Conservation (phyloP, 2,113 vertebrate species). For the Falco punctatus region DNA sequence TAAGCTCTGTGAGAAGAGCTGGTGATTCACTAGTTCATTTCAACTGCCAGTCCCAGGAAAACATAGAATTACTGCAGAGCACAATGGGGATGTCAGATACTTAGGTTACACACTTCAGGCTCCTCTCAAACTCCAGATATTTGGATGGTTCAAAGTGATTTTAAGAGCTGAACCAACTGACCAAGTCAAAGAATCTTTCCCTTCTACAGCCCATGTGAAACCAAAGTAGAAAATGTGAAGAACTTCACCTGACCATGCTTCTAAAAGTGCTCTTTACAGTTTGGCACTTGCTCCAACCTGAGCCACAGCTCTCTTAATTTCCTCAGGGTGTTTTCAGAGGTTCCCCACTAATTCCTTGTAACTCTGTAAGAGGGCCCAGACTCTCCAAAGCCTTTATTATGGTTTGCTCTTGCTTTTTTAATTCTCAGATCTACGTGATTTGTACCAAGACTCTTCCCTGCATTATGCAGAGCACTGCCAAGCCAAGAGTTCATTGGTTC, state of each 20-base stretch:
- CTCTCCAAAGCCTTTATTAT: not conserved
- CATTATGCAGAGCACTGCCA: not conserved
- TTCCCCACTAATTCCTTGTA: not conserved
- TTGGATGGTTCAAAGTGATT: not conserved
- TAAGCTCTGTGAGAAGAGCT: not conserved
- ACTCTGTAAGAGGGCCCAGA: not conserved
- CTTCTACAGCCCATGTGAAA: not conserved
- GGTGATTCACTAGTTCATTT: not conserved
- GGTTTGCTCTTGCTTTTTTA: not conserved
- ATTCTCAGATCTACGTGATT: not conserved
- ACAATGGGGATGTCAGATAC: not conserved
- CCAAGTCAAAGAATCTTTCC: not conserved
- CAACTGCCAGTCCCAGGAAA: not conserved
- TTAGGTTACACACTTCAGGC: fast-evolving
- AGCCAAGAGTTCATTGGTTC: conserved; percentile 5
- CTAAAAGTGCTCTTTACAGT: not conserved
- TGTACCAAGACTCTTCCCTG: not conserved
- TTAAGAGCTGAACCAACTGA: not conserved
- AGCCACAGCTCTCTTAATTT: not conserved
- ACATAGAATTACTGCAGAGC: not conserved
- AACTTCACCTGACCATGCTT: not conserved
- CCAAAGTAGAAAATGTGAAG: not conserved
- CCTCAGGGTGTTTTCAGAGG: not conserved
- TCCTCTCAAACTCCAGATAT: not conserved
- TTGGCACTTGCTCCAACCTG: not conserved